A percentile compares a stretch with the other conserved stretches of the same genome.
Conservation (phyloP, 2,888 invertebrate species). For the Lasioglossum oenotherae region DNA sequence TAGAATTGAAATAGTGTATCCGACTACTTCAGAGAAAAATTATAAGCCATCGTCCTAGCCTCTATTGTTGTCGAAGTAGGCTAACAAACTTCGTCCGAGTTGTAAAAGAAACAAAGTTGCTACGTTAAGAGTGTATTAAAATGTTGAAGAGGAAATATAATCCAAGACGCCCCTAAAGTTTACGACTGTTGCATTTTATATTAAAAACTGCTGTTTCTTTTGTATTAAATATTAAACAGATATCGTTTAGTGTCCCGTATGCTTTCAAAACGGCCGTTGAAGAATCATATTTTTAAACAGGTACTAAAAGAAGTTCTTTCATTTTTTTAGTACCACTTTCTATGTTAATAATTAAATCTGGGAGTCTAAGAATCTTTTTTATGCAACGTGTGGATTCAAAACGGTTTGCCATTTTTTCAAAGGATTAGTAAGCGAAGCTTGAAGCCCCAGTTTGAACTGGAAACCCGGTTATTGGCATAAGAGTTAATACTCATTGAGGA, state of each 20-base stretch:
- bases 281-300: not conserved
- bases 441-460: not conserved
- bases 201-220: not conserved
- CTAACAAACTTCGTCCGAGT: constrained; percentile 2
- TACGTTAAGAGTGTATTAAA: constrained; percentile 12
- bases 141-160: not conserved
- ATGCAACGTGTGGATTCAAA: not conserved
- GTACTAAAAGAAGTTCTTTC: not conserved
- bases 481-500: not conserved
- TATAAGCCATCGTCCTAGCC: constrained; percentile 45
- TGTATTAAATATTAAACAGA: constrained; percentile 6
- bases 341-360: not conserved
- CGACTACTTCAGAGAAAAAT: constrained; percentile 42
- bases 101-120: not conserved
- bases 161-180: not conserved
- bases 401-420: not conserved
- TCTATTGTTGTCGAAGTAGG: constrained; percentile 32
- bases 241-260: not conserved
- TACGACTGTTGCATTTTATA: not conserved
- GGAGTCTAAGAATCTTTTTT: not conserved
- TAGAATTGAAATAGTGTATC: constrained; percentile 35
- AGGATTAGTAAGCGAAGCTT: not conserved
- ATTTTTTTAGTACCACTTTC: not conserved
- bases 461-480: not conserved
- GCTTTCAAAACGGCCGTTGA: not conserved